Evolutionary conservation across 2,888 invertebrate species (phyloP).

Genomic region (Rotaria magnacalcarata): DNA sequence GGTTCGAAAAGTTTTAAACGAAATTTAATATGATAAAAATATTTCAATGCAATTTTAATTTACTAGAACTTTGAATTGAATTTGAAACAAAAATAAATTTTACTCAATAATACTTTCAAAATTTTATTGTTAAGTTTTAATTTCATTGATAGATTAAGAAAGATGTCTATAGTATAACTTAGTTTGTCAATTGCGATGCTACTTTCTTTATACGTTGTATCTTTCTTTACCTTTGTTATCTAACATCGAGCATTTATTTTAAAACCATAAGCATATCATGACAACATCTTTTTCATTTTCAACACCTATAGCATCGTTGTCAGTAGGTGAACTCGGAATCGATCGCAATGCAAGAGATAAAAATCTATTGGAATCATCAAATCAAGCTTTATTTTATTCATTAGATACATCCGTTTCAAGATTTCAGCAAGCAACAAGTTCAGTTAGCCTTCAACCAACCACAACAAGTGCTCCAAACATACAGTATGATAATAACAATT

Average conservation of each 20-base stretch:
- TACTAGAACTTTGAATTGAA: too few species aligned
- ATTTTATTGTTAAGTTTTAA: too few species aligned
- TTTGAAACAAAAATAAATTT: too few species aligned
- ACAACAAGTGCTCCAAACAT: background rate
- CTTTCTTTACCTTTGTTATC: slow-evolving; percentile 7
- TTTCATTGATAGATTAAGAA: too few species aligned
- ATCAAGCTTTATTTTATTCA: background rate
- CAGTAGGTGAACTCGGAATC: background rate
- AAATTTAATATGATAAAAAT: too few species aligned
- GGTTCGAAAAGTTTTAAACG: too few species aligned
- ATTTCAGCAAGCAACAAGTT: background rate
- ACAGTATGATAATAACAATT: background rate
- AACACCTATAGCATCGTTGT: background rate
- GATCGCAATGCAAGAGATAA: background rate
- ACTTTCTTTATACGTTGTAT: too few species aligned
- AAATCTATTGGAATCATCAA: background rate
- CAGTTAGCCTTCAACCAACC: background rate
- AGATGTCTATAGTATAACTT: too few species aligned
- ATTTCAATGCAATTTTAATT: too few species aligned
- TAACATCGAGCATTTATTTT: background rate
- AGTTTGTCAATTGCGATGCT: too few species aligned
- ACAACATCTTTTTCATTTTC: background rate
- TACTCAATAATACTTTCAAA: too few species aligned
- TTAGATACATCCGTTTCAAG: background rate
- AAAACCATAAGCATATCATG: background rate